Evolutionary conservation across 2,888 invertebrate genomes (phyloP).

Genomic region (Drepana falcataria): DNA sequence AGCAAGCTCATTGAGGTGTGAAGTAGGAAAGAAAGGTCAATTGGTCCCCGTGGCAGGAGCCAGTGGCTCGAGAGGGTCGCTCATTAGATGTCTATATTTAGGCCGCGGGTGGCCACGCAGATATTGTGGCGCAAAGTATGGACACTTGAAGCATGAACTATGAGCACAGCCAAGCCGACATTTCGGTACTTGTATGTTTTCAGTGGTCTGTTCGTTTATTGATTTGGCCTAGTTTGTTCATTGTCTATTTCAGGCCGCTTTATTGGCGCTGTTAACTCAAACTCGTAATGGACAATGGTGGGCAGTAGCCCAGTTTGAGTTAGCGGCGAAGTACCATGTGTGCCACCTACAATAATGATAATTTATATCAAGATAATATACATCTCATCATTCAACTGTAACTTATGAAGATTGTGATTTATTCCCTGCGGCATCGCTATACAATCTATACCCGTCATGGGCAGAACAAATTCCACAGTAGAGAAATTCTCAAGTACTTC

Average conservation of each 20-base stretch:
- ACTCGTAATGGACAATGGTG: background rate
- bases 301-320: background rate
- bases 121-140: too few relatives aligned
- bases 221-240: background rate
- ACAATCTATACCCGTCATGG: too few relatives aligned
- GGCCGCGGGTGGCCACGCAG: background rate
- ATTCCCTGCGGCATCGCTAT: too few relatives aligned
- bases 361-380: too few relatives aligned
- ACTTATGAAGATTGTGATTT: too few relatives aligned
- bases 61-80: conserved; percentile 17
- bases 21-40: conserved; percentile 23
- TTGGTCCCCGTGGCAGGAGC: conserved; percentile 14
- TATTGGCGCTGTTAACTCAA: background rate
- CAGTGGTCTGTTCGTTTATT: background rate
- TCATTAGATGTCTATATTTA: background rate
- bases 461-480: too few relatives aligned
- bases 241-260: background rate
- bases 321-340: background rate
- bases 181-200: background rate
- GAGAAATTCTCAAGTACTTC: background rate
- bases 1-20: conserved; percentile 21
- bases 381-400: too few relatives aligned
- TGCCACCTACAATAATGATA: too few relatives aligned
- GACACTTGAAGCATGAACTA: too few relatives aligned
- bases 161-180: too few relatives aligned